Evolutionary conservation across 2,113 vertebrate genomes (phyloP).

Genomic region (Pantherophis guttatus): DNA sequence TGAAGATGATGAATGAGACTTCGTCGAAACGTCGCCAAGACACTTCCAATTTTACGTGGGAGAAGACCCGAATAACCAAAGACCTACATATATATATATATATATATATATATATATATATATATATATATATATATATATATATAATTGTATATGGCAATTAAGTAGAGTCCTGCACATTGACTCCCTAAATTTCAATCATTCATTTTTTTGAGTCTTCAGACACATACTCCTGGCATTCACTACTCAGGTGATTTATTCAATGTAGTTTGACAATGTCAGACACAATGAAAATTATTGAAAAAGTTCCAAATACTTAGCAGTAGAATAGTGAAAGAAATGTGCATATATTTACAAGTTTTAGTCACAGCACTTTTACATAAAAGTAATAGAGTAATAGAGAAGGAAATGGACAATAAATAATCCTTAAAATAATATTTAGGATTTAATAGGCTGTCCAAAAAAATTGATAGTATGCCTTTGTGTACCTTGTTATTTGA

Average conservation of each 20-base stretch:
- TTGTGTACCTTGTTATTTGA: conserved; percentile 27
- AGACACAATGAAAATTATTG: conserved; percentile 67
- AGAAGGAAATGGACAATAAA: conserved; percentile 52
- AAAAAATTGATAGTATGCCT: not conserved
- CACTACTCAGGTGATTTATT: conserved; percentile 63
- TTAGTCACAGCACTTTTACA: conserved; percentile 44
- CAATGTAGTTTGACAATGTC: conserved; percentile 65
- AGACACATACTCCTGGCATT: conserved; percentile 52
- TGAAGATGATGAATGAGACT: too few species aligned
- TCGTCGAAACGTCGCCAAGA: too few species aligned
- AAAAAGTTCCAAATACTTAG: conserved; percentile 65
- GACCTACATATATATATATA: too few species aligned
- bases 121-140: too few species aligned
- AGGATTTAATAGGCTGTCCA: conserved; percentile 17
- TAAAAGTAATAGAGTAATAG: conserved; percentile 51
- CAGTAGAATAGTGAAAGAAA: conserved; percentile 59
- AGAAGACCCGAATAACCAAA: too few species aligned
- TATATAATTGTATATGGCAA: conserved; percentile 53
- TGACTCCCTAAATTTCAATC: conserved; percentile 50
- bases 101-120: too few species aligned
- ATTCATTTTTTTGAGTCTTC: conserved; percentile 52
- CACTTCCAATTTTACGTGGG: too few species aligned
- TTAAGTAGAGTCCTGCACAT: conserved; percentile 65
- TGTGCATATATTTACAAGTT: conserved; percentile 70
- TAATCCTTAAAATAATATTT: conserved; percentile 60